Base-by-base conservation (phyloP, 1,140 invertebrate species). In the Lerema accius region DNA sequence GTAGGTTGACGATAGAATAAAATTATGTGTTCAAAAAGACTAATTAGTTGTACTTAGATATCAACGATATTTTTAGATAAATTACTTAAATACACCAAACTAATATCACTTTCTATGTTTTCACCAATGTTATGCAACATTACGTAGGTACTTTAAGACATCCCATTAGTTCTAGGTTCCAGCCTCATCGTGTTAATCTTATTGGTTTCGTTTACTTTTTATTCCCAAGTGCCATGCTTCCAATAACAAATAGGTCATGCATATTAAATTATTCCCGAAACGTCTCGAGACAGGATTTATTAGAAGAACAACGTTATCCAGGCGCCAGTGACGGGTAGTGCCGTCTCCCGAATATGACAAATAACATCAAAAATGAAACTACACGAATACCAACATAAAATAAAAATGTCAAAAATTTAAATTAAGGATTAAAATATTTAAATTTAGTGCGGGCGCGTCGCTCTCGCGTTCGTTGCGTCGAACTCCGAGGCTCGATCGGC, bases 361-460 rank as follows among this genome's bases (percentile, higher is more conserved):
- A 89, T 90, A 90, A 85, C 83, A 83, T 90, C 85, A 89, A 86
- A 84, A 90, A 89, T 82, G 76, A 86, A 89, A 88, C 80, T 87
- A 89, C 88, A 88, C 83, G 85, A 88, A 89, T 89, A 89, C 86
- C 76, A 90, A 88, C 86, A 89, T 90, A 87, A 90, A 90, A 90
- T 90, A 90, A 90, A 90, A 90, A 90, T 88, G 88, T 90, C 88
- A 90, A 89, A 90, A 90, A 90, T 90, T 90, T 90, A 90, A 90
- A 90, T 90, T 90, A 89, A 90, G 88, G 86, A 90, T 89, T 90
- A 89, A 90, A 90, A 90, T 90, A 90, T 90, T 90, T 78, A 90
- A 90, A 90, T 90, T 90, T 90, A 90, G 88, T 90, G 81, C 86
- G 82, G 73, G 70, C 73, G 80, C 71, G 76, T 81, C 82, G 77